These are phyloP conservation scores for Limanda limanda DNA, from an alignment of 2,113 vertebrate genomes.

Conservation along the genomic window DNA sequence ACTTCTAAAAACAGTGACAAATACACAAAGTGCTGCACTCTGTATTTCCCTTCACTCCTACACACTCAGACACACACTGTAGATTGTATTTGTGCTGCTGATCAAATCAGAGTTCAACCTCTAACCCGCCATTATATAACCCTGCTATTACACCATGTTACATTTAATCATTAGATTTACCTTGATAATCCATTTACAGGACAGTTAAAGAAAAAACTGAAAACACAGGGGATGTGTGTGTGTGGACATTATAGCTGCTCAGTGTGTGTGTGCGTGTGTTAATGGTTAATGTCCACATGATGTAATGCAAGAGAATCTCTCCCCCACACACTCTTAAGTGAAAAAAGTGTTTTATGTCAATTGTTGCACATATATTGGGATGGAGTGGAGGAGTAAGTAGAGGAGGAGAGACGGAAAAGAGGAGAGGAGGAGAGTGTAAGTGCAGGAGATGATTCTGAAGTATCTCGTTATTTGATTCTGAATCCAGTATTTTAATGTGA, in stretches of 20 bases:
- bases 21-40: background rate
- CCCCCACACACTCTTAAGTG: slow-evolving; percentile 5
- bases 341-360: slow-evolving; percentile 22
- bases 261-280: too few relatives aligned
- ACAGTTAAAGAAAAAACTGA: background rate
- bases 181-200: slow-evolving; percentile 10
- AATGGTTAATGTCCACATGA: background rate
- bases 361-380: background rate
- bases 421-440: background rate
- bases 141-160: background rate
- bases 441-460: background rate
- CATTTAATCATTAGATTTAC: slow-evolving; percentile 1
- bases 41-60: too few relatives aligned
- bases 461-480: background rate
- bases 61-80: too few relatives aligned
- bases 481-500: background rate
- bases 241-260: too few relatives aligned
- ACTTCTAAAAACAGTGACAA: too few relatives aligned
- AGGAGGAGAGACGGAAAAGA: background rate
- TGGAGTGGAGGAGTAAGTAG: slow-evolving; percentile 19
- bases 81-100: background rate
- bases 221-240: background rate
- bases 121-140: background rate
- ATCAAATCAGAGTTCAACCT: background rate
- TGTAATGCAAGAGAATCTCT: slow-evolving; percentile 5